A percentile compares a stretch with the other conserved stretches of the same genome.
These are phyloP conservation scores for Elysia chlorotica DNA, from an alignment of 1,140 invertebrate genomes.

Conservation along the genomic window DNA sequence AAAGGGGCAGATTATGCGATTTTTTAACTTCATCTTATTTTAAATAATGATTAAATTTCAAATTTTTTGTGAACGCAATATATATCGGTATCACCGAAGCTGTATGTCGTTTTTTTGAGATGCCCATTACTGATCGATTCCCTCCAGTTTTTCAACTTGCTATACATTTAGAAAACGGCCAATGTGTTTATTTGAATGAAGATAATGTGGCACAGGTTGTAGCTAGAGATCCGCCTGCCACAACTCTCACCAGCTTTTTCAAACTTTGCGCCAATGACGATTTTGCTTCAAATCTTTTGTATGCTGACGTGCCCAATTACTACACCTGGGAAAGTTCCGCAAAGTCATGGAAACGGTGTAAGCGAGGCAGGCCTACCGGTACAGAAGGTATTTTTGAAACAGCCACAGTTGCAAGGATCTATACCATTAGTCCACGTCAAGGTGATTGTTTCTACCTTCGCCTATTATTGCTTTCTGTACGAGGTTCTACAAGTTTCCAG, in stretches of 20 bases:
- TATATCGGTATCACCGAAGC: constrained; percentile 47
- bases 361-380: background rate
- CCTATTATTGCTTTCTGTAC: background rate
- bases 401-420: background rate
- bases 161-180: background rate
- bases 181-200: background rate
- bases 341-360: background rate
- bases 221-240: background rate
- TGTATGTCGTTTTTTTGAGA: constrained; percentile 43
- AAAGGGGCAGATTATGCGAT: constrained; percentile 25
- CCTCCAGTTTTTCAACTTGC: constrained; percentile 29
- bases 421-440: background rate
- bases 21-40: constrained; percentile 20
- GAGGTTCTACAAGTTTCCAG: background rate
- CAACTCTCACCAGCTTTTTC: background rate
- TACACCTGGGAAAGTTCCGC: background rate
- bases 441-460: background rate
- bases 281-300: background rate
- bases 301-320: background rate
- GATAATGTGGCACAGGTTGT: background rate
- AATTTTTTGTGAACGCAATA: constrained; percentile 24
- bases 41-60: constrained; percentile 21
- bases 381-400: background rate
- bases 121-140: constrained; percentile 57
- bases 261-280: background rate